Conservation (phyloP, 1,140 invertebrate species). For the Drosophila leontia region DNA sequence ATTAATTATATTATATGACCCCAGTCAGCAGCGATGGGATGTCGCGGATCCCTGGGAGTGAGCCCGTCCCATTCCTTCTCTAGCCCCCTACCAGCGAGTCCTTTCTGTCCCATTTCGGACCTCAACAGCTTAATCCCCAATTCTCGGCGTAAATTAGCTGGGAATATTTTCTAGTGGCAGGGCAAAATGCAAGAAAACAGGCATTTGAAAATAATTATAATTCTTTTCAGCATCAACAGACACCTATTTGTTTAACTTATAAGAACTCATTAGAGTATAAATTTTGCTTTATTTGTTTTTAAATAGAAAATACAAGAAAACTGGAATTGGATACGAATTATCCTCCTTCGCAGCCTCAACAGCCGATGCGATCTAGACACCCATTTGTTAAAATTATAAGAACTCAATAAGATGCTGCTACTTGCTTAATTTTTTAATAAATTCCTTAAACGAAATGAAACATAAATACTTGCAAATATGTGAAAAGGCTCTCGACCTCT, state of each 20-base stretch:
- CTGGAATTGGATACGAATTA: no score
- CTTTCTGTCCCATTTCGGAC: background rate
- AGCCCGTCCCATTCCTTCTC: background rate
- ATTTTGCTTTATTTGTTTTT: no score
- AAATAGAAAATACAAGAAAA: no score
- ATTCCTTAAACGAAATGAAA: background rate
- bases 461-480: background rate
- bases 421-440: background rate
- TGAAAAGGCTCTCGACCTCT: background rate
- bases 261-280: no score
- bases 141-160: background rate
- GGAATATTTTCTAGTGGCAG: background rate
- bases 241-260: no score
- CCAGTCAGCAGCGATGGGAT: conserved; percentile 1
- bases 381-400: no score
- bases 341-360: no score
- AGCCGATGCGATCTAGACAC: no score
- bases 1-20: conserved; percentile 79
- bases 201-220: background rate
- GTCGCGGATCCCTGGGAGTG: background rate
- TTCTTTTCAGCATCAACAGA: background rate
- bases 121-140: background rate
- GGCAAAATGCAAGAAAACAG: background rate
- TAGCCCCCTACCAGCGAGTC: background rate
- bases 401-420: background rate